Evolutionary conservation across 1,140 invertebrate species (phyloP).

Genomic region (Brachionus manjavacas): DNA sequence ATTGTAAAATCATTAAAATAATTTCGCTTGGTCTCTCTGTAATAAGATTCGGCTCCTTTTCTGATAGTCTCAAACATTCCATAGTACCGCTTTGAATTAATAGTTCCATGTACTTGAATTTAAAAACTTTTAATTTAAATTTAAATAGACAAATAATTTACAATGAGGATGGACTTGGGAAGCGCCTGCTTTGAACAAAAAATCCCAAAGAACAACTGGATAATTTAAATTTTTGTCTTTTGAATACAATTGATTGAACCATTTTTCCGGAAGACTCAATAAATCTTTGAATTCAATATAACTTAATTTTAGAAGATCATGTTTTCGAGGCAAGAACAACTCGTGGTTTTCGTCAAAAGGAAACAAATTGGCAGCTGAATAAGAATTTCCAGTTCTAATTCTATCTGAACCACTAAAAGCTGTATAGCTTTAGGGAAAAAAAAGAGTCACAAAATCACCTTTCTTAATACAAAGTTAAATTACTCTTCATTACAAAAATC

Average conservation of each 20-base stretch:
- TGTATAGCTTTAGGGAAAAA: constrained; percentile 47
- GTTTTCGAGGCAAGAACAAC: constrained; percentile 54
- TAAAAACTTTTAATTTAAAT: not conserved
- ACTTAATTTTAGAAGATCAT: constrained; percentile 56
- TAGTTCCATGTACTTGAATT: constrained; percentile 52
- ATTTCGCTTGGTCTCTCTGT: constrained; percentile 45
- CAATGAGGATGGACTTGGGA: constrained; percentile 60
- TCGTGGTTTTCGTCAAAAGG: constrained; percentile 59
- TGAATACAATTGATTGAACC: constrained; percentile 49
- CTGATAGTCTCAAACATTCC: constrained; percentile 46
- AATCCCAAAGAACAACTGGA: constrained; percentile 59
- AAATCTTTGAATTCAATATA: constrained; percentile 52
- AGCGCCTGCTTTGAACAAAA: constrained; percentile 58
- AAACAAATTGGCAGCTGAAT: constrained; percentile 58
- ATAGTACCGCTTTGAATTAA: constrained; percentile 54
- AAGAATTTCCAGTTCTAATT: constrained; percentile 52
- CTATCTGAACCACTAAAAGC: constrained; percentile 55
- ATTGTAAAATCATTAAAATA: constrained; percentile 56
- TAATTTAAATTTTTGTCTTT: constrained; percentile 47
- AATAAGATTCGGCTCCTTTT: not conserved
- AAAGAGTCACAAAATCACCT: no score
- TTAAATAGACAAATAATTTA: not conserved
- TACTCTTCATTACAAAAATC: constrained; percentile 54
- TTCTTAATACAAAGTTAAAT: not conserved
- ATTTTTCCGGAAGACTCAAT: constrained; percentile 51